Evolutionary conservation across 2,888 invertebrate genomes (phyloP).

Genomic region (Tipula helvola): DNA sequence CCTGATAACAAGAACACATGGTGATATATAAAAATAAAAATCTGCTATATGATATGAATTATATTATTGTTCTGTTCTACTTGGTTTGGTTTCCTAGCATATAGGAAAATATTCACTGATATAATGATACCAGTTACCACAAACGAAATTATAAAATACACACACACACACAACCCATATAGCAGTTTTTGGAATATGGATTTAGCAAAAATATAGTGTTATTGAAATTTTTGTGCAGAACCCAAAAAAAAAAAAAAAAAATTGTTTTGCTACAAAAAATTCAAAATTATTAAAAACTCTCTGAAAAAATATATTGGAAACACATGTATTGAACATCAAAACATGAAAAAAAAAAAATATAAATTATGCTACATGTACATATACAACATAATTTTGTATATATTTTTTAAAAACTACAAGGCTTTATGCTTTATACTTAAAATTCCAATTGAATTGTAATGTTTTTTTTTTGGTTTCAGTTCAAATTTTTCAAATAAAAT

Average conservation of each 20-base stretch:
- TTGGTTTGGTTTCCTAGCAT: neutral
- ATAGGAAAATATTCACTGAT: neutral
- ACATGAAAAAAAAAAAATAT: neutral
- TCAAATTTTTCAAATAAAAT: neutral
- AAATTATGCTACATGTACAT: neutral
- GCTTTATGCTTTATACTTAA: neutral
- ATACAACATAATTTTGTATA: neutral
- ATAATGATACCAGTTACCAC: neutral
- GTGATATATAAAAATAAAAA: neutral
- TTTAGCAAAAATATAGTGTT: neutral
- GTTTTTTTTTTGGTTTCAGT: neutral
- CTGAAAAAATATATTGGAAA: neutral
- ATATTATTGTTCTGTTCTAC: neutral
- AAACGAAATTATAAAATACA: neutral
- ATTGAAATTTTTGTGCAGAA: neutral
- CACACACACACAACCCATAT: neutral
- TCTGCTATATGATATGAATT: neutral
- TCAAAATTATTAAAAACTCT: neutral
- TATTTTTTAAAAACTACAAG: neutral
- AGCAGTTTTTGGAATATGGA: neutral
- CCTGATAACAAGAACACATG: neutral
- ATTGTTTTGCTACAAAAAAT: neutral
- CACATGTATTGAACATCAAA: neutral
- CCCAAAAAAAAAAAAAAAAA: neutral
- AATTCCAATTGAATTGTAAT: neutral